phyloP scores from a whole-genome alignment of 2,888 invertebrate genomes.

The Thera britannica region DNA sequence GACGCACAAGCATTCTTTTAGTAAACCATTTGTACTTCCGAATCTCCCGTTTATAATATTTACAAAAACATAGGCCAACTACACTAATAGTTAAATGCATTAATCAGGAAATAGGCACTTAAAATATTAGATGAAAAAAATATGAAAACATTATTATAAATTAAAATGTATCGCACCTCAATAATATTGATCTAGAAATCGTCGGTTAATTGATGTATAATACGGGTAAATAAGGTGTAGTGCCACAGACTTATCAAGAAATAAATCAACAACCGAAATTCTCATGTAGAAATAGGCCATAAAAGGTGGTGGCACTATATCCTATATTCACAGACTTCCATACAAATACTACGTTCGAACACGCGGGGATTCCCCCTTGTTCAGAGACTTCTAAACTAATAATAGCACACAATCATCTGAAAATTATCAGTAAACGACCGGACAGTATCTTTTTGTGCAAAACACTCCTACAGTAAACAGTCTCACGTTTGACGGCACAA shows the following conservation, averaged over 20 bases:
- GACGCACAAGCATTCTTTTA: constrained; percentile 37
- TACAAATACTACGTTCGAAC: constrained; percentile 5
- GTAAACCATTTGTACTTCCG: constrained; percentile 57
- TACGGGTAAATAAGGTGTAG: background rate
- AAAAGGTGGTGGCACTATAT: background rate
- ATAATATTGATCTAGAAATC: constrained; percentile 42
- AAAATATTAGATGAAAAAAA: constrained; percentile 41
- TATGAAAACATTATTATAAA: constrained; percentile 39
- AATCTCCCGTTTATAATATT: constrained; percentile 60
- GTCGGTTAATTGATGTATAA: constrained; percentile 1
- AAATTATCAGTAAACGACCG: constrained; percentile 29
- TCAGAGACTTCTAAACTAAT: constrained; percentile 17
- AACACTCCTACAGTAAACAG: constrained; percentile 63
- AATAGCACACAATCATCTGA: constrained; percentile 25
- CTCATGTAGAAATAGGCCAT: background rate
- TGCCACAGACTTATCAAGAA: background rate
- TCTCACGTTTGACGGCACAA: constrained; percentile 58
- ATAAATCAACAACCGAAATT: background rate
- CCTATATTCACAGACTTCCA: background rate
- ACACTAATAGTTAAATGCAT: constrained; percentile 79
- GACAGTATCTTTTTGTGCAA: constrained; percentile 57
- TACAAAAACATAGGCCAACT: constrained; percentile 72
- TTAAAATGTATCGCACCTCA: constrained; percentile 44
- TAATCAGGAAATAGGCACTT: constrained; percentile 42
- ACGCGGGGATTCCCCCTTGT: background rate